Percentiles rank a stretch among this genome's conserved stretches.
Evolutionary conservation across 2,113 vertebrate genomes (phyloP).

Genomic region (Ctenodactylus gundi): DNA sequence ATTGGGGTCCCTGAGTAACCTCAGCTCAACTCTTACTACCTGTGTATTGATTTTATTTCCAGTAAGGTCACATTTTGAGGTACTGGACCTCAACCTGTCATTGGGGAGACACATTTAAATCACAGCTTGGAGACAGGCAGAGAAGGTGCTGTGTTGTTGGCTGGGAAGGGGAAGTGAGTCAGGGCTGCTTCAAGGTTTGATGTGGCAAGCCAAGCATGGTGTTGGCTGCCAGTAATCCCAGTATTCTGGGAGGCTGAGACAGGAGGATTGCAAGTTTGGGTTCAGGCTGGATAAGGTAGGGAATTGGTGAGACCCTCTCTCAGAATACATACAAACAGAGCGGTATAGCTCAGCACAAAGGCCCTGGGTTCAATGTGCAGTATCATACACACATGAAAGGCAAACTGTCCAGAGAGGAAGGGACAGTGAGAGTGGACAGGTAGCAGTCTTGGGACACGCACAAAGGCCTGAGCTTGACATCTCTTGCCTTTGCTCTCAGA

Average conservation of each 20-base stretch:
- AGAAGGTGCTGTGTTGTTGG: not conserved
- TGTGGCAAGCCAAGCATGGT: too few species aligned
- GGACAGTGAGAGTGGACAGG: not conserved
- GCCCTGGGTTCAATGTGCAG: too few species aligned
- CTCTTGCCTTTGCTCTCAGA: not conserved
- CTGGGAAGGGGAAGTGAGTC: not conserved
- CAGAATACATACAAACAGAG: too few species aligned
- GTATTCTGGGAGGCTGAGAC: too few species aligned
- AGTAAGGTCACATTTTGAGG: not conserved
- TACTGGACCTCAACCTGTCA: not conserved
- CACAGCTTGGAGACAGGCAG: not conserved
- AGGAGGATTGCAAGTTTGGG: too few species aligned
- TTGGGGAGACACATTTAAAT: not conserved
- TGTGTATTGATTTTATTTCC: not conserved
- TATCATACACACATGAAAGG: too few species aligned
- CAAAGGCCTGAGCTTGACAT: not conserved
- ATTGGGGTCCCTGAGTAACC: not conserved
- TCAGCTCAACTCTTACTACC: fast-evolving
- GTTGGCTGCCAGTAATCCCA: too few species aligned
- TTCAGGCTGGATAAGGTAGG: too few species aligned
- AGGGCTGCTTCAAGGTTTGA: not conserved
- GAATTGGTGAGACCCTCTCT: too few species aligned
- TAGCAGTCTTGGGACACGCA: not conserved
- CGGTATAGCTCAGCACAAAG: too few species aligned
- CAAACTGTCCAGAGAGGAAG: not conserved